Percentiles rank a stretch among this genome's conserved stretches.
Evolutionary conservation across 2,888 invertebrate genomes (phyloP).

Genomic region (Plutella xylostella): DNA sequence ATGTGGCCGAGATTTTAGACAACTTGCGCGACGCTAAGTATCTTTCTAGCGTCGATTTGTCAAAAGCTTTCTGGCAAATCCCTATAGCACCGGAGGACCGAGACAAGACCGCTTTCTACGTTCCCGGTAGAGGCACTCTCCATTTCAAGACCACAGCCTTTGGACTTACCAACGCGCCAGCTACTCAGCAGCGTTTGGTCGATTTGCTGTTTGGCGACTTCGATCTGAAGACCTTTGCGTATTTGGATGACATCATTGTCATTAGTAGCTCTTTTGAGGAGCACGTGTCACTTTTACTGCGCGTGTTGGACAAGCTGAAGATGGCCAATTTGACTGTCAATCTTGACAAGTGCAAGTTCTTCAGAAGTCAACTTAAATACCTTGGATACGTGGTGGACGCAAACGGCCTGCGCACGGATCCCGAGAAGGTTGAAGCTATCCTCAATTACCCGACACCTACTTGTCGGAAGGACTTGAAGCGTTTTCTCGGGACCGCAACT

Average conservation of each 20-base stretch:
- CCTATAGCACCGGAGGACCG: too few relatives aligned
- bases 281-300: constrained; percentile 9
- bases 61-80: too few relatives aligned
- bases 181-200: too few relatives aligned
- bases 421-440: constrained; percentile 21
- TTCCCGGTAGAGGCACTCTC: too few relatives aligned
- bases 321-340: constrained; percentile 20
- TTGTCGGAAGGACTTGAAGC: not conserved
- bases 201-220: too few relatives aligned
- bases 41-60: too few relatives aligned
- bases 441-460: constrained; percentile 20
- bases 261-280: constrained; percentile 13
- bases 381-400: constrained; percentile 28
- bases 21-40: too few relatives aligned
- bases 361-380: constrained; percentile 21
- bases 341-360: constrained; percentile 23
- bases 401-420: constrained; percentile 20
- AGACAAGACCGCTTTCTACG: too few relatives aligned
- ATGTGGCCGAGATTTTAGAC: too few relatives aligned
- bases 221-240: too few relatives aligned
- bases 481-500: constrained; percentile 19
- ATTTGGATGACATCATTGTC: constrained; percentile 20
- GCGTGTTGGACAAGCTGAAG: not conserved
- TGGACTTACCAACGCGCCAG: too few relatives aligned
- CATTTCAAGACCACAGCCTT: too few relatives aligned